These are phyloP conservation scores for Acanthosoma haemorrhoidale DNA, from an alignment of 2,888 invertebrate genomes.

Conservation along the genomic window DNA sequence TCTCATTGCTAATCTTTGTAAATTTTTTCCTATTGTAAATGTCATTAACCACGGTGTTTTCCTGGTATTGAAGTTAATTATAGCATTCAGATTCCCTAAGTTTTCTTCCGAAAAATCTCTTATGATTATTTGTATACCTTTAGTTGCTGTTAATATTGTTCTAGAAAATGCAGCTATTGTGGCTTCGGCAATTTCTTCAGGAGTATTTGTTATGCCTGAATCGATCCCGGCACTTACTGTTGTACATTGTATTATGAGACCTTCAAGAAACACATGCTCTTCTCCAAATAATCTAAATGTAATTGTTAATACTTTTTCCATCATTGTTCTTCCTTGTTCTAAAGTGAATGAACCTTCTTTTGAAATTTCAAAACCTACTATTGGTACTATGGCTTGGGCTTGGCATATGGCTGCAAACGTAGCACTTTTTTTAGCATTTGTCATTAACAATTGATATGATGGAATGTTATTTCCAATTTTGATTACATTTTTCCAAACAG, in stretches of 20 bases:
- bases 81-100: neutral
- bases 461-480: neutral
- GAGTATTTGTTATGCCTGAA: neutral
- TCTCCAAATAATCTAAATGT: neutral
- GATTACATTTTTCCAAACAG: neutral
- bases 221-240: neutral
- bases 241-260: slow-evolving; percentile 9
- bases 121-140: slow-evolving; percentile 4
- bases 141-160: neutral
- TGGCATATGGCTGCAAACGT: slow-evolving; percentile 6
- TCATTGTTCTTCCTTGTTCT: neutral
- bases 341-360: neutral
- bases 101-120: neutral
- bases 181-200: neutral
- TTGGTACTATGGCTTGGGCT: neutral
- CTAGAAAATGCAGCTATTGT: neutral
- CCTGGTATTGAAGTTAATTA: neutral
- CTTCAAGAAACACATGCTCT: neutral
- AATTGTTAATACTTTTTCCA: neutral
- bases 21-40: slow-evolving; percentile 7
- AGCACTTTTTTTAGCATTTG: neutral
- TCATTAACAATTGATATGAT: neutral
- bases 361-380: neutral
- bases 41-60: slow-evolving; percentile 8
- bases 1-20: neutral